Evolutionary conservation across 2,797 vertebrate species (phyloP).

Genomic region (Sarcophilus harrisii): DNA sequence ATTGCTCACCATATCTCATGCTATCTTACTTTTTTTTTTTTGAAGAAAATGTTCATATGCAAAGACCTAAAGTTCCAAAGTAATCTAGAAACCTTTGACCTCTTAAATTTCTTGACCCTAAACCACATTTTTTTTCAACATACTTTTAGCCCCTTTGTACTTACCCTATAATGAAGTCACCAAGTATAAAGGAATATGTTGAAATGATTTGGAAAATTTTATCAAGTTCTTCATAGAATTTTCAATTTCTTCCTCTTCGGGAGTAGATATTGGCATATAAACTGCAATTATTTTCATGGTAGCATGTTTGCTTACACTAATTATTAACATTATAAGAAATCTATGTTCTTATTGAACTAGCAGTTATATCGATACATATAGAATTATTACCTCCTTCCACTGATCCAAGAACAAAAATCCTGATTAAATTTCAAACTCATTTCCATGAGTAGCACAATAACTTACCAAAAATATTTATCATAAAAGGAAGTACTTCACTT

Average conservation of each 20-base stretch:
- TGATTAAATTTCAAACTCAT: neutral
- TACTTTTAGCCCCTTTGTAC: neutral
- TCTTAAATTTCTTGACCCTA: neutral
- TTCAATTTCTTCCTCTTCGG: neutral
- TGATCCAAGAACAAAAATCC: neutral
- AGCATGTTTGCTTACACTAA: neutral
- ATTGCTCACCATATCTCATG: neutral
- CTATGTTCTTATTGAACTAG: neutral
- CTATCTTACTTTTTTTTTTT: neutral
- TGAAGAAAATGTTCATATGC: neutral
- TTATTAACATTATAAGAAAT: neutral
- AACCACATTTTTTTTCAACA: neutral
- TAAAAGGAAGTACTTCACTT: constrained; percentile 19
- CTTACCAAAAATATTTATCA: constrained; percentile 20
- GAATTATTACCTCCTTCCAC: neutral
- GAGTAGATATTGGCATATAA: neutral
- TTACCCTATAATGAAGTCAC: neutral
- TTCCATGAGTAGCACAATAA: neutral
- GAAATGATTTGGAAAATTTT: neutral
- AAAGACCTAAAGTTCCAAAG: neutral
- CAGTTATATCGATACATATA: neutral
- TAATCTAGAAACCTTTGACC: neutral
- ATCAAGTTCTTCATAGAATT: neutral
- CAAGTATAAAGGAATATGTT: neutral
- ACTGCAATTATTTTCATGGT: neutral